A percentile compares a stretch with the other conserved stretches of the same genome.
Conservation (phyloP, 2,888 invertebrate species). For the Cremastinae sp. region DNA sequence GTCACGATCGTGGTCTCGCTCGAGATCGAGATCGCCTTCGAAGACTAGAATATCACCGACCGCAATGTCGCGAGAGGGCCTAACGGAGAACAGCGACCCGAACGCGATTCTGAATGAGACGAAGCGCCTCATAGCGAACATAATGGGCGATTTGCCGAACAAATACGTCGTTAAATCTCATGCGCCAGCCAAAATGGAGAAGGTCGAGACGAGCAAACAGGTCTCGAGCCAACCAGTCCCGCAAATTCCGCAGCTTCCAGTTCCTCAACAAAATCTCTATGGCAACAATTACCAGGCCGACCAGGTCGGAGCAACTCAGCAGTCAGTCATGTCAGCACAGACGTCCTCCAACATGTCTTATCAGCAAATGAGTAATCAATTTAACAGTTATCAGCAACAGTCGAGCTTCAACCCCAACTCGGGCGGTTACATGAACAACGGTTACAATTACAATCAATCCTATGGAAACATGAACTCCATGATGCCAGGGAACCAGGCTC, state of each 20-base stretch:
- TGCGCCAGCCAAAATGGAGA: conserved; percentile 57
- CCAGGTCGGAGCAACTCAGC: conserved; percentile 42
- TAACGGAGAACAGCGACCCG: conserved; percentile 74
- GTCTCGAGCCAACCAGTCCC: too few relatives aligned
- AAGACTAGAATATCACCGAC: conserved; percentile 65
- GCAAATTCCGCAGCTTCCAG: conserved; percentile 37
- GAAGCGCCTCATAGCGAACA: conserved; percentile 84
- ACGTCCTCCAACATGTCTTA: conserved; percentile 39
- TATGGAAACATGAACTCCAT: conserved; percentile 66
- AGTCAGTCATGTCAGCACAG: background rate
- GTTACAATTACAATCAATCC: conserved; percentile 73
- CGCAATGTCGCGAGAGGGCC: conserved; percentile 63
- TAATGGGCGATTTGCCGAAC: conserved; percentile 83
- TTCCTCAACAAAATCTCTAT: conserved; percentile 56
- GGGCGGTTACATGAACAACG: conserved; percentile 69
- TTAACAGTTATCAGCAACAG: conserved; percentile 65
- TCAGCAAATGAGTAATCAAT: conserved; percentile 54
- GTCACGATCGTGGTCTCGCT: conserved; percentile 73
- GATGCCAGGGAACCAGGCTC: conserved; percentile 66
- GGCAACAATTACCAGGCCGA: conserved; percentile 31
- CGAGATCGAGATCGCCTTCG: conserved; percentile 72
- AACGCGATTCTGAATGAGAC: conserved; percentile 82
- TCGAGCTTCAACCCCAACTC: conserved; percentile 21
- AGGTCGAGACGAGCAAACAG: conserved; percentile 12
- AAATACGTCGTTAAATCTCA: conserved; percentile 76